Evolutionary conservation across 37 sponge, comb jelly and placozoan species (phyloP).

Genomic region (Halichondria panicea): DNA sequence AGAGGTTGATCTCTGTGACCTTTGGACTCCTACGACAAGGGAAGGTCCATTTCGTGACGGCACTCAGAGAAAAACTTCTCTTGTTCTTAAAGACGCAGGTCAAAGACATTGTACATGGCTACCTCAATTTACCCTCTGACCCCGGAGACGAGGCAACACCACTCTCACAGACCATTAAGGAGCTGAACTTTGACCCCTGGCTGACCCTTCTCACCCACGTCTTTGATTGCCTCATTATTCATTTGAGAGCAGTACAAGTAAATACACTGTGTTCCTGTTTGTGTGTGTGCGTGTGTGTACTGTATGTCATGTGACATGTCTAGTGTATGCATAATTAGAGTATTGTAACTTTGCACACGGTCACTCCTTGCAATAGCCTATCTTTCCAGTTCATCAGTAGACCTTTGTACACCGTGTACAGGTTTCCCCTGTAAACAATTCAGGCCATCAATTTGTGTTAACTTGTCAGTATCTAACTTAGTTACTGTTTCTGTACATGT

Average conservation of each 20-base stretch:
- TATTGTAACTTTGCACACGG: no score
- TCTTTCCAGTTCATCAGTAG: no score
- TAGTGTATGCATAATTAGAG: no score
- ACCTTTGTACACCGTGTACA: no score
- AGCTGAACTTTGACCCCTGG: constrained; percentile 69
- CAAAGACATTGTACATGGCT: constrained; percentile 39
- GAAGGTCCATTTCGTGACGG: constrained; percentile 74
- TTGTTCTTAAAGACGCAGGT: constrained; percentile 46
- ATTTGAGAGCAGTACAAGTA: constrained; percentile 63
- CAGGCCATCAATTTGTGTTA: no score
- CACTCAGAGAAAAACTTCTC: constrained; percentile 57
- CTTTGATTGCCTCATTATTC: constrained; percentile 44
- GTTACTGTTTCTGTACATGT: no score
- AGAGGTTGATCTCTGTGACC: constrained; percentile 70
- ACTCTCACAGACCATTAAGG: constrained; percentile 67
- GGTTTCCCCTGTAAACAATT: no score
- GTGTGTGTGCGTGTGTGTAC: no score
- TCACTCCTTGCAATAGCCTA: no score
- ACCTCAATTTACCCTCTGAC: constrained; percentile 13
- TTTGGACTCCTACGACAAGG: constrained; percentile 77
- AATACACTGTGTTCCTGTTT: no score
- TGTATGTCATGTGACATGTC: no score
- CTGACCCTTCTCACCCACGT: constrained; percentile 48
- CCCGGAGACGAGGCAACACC: constrained; percentile 40
- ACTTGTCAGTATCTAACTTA: no score